phyloP scores from a whole-genome alignment of 1,140 invertebrate species.

The Drosophila ercepeae region DNA sequence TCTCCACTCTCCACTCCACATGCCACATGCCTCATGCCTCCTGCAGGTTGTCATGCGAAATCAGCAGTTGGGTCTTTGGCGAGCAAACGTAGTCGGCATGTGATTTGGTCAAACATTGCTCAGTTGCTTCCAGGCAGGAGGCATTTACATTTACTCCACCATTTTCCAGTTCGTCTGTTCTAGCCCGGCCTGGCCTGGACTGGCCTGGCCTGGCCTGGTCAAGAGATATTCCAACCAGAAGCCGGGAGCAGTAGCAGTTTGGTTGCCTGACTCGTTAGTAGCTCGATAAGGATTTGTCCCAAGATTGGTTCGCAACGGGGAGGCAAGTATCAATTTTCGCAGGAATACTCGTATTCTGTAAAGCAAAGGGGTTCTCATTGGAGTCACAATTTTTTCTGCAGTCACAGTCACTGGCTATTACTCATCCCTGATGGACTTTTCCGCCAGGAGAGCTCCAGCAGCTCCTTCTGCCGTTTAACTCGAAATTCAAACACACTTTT shows the following conservation, averaged over 20 bases:
- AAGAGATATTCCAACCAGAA: not conserved
- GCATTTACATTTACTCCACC: constrained; percentile 62
- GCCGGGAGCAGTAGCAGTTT: constrained; percentile 6
- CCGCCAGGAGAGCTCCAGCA: not conserved
- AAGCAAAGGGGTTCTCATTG: not conserved
- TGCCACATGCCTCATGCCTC: constrained; percentile 31
- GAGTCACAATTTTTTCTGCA: not conserved
- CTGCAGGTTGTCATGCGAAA: constrained; percentile 73
- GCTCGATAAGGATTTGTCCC: constrained; percentile 4
- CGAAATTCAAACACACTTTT: constrained; percentile 71
- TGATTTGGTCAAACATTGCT: constrained; percentile 56
- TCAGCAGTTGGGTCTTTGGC: constrained; percentile 13
- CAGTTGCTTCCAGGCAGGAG: constrained; percentile 32
- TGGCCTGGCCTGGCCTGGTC: too few relatives aligned
- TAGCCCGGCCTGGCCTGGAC: too few relatives aligned
- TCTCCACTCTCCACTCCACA: not conserved
- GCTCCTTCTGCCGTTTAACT: constrained; percentile 56
- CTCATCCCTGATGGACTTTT: not conserved
- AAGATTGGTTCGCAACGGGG: not conserved
- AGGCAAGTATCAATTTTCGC: not conserved
- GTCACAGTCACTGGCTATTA: too few relatives aligned
- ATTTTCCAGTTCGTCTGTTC: constrained; percentile 41
- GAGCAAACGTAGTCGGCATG: constrained; percentile 17
- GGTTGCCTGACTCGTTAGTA: constrained; percentile 16
- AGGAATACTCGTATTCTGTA: not conserved